Percentiles rank a stretch among this genome's conserved stretches.
phyloP scores from a whole-genome alignment of 2,888 invertebrate genomes.

The Amiota communis region DNA sequence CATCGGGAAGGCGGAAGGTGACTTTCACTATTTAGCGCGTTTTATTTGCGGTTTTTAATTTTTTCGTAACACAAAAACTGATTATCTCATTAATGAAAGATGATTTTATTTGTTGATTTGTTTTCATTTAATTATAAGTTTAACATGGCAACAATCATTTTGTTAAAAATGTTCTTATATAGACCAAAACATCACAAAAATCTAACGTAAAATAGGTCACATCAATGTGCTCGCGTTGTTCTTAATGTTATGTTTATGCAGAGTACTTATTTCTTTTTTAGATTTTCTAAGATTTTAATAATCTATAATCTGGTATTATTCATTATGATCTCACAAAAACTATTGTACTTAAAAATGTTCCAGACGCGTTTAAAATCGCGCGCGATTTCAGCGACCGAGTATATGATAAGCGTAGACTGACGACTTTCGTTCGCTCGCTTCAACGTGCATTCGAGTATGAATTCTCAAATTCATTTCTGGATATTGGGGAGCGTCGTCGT shows the following conservation, averaged over 20 bases:
- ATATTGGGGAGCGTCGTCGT: slow-evolving; percentile 49
- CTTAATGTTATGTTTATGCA: too few species aligned
- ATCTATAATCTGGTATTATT: not conserved
- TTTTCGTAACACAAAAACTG: not conserved
- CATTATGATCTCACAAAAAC: not conserved
- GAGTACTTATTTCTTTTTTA: not conserved
- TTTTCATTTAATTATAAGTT: too few species aligned
- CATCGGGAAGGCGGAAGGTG: not conserved
- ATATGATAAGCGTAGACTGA: slow-evolving; percentile 49
- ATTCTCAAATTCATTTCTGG: slow-evolving; percentile 70
- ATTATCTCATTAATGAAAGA: not conserved
- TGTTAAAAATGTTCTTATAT: too few species aligned
- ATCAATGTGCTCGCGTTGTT: too few species aligned
- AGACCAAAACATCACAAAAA: too few species aligned
- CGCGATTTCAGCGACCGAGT: slow-evolving; percentile 52
- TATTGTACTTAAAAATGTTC: not conserved
- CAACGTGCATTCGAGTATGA: slow-evolving; percentile 59
- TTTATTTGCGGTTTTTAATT: not conserved
- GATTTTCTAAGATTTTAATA: not conserved
- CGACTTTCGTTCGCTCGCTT: slow-evolving; percentile 53
- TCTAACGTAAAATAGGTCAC: too few species aligned
- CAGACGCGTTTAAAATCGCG: slow-evolving; percentile 41
- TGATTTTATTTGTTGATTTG: too few species aligned
- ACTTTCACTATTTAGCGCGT: slow-evolving; percentile 31
- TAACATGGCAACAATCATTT: too few species aligned